Conservation (phyloP, 2,888 invertebrate species). For the Papilio demoleus region DNA sequence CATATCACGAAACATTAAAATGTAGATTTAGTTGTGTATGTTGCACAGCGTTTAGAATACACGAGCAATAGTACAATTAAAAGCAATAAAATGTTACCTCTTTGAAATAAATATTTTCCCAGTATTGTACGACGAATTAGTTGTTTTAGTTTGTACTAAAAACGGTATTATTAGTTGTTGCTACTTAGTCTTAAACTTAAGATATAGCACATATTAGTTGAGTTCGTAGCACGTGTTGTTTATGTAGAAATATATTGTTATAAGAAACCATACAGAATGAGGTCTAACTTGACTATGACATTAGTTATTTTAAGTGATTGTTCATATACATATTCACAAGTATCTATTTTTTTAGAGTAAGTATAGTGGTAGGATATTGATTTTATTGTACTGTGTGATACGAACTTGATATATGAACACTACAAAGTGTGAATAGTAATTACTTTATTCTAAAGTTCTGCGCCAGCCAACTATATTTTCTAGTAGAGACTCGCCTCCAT, state of each 20-base stretch:
- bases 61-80: conserved; percentile 11
- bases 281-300: too few species aligned
- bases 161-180: not conserved
- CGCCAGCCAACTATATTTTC: too few species aligned
- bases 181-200: not conserved
- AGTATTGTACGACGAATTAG: not conserved
- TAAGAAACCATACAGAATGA: not conserved
- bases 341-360: too few species aligned
- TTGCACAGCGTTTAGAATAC: not conserved
- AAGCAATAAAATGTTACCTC: conserved; percentile 16
- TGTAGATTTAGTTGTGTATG: not conserved
- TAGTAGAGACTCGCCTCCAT: too few species aligned
- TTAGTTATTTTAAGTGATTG: too few species aligned
- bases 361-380: too few species aligned
- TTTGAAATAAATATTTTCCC: not conserved
- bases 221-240: not conserved
- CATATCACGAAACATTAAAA: conserved; percentile 12
- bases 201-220: not conserved
- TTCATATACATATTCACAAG: too few species aligned
- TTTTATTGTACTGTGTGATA: too few species aligned
- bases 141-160: not conserved
- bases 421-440: too few species aligned
- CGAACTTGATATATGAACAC: too few species aligned
- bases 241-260: not conserved
- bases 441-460: too few species aligned